phyloP scores from a whole-genome alignment of 2,113 vertebrate genomes.

The Glaucidium brasilianum region DNA sequence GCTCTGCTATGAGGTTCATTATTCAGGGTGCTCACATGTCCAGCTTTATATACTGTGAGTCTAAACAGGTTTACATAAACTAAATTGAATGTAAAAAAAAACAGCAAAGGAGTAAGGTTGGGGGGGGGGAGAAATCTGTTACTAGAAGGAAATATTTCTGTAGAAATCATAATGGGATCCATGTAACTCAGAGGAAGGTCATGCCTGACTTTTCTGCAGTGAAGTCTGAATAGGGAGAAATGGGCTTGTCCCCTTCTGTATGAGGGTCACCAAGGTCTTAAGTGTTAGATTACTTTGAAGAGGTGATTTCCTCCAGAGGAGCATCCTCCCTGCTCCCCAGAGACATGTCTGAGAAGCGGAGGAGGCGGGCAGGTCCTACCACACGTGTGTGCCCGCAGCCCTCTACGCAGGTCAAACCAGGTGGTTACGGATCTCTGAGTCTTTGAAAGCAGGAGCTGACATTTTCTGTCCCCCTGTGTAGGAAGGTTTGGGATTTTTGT shows the following conservation, averaged over 20 bases:
- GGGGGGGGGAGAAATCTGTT: conserved; percentile 32
- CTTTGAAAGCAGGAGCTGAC: neutral
- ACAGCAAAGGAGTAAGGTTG: neutral
- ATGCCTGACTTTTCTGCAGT: neutral
- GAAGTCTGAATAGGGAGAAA: neutral
- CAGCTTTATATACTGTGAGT: neutral
- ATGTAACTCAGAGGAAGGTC: neutral
- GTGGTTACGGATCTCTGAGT: neutral
- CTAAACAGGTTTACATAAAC: neutral
- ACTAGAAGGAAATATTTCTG: conserved; percentile 21
- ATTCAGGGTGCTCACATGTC: neutral
- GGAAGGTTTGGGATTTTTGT: neutral
- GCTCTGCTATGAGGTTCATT: neutral
- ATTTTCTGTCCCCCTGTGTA: neutral
- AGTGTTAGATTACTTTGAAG: neutral
- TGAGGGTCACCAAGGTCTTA: accelerated
- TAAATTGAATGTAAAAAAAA: neutral
- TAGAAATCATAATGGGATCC: neutral
- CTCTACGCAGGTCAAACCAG: neutral
- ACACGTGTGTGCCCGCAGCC: neutral
- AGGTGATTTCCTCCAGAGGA: neutral
- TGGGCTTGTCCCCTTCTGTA: neutral
- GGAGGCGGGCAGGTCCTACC: neutral
- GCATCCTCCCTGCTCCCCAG: neutral
- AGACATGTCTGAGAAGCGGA: neutral